Conservation (phyloP, 1,140 invertebrate species). For the Panagrolaimus sp. region DNA sequence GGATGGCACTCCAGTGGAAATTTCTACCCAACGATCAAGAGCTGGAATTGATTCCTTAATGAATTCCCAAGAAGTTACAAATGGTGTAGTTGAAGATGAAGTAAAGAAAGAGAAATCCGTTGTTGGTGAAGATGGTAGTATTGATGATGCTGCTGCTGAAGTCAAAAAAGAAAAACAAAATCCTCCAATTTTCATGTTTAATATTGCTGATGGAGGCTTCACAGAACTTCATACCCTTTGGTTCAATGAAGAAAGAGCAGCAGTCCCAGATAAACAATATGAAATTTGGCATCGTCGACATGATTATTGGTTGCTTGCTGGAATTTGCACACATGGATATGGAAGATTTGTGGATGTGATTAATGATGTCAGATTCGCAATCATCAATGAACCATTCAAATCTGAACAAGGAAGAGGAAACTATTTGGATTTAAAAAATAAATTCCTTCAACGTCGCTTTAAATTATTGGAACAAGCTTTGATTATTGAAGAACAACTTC, state of each 20-base stretch:
- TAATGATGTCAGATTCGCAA: constrained; percentile 89
- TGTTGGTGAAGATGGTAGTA: constrained; percentile 37
- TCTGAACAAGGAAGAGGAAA: constrained; percentile 97
- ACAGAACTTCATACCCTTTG: constrained; percentile 97
- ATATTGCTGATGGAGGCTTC: constrained; percentile 98
- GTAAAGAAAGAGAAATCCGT: constrained; percentile 48
- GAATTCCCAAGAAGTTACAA: constrained; percentile 52
- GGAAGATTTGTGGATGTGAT: constrained; percentile 99
- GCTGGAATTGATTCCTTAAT: constrained; percentile 48
- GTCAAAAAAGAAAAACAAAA: constrained; percentile 40
- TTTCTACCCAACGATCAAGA: background rate
- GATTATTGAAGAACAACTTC: constrained; percentile 94
- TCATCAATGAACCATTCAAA: constrained; percentile 99
- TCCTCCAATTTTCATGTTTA: constrained; percentile 92
- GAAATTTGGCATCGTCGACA: constrained; percentile 96
- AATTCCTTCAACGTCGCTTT: constrained; percentile 92
- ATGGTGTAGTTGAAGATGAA: constrained; percentile 58
- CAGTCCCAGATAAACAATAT: constrained; percentile 81
- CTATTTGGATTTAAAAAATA: constrained; percentile 98
- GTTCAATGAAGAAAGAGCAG: constrained; percentile 89
- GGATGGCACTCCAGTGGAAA: constrained; percentile 32
- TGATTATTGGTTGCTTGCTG: constrained; percentile 97
- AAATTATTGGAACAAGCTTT: constrained; percentile 95
- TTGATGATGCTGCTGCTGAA: constrained; percentile 53
- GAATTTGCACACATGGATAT: constrained; percentile 92